phyloP scores from a whole-genome alignment of 2,888 invertebrate genomes.

The Pandemis heparana region DNA sequence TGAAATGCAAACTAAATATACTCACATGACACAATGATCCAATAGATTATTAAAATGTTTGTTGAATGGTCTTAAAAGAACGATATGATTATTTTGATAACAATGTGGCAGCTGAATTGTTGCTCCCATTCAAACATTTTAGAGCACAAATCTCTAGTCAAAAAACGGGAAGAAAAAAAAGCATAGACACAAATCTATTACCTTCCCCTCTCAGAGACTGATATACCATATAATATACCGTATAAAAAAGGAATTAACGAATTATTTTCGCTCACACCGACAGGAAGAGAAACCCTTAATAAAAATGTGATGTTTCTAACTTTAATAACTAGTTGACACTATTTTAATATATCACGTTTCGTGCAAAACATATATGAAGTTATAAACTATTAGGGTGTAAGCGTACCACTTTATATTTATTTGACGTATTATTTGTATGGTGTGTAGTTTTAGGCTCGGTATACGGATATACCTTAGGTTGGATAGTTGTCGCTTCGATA shows the following conservation, averaged over 20 bases:
- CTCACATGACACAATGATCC: background rate
- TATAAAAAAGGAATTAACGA: conserved; percentile 19
- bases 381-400: conserved; percentile 77
- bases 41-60: background rate
- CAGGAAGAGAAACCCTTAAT: conserved; percentile 50
- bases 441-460: conserved; percentile 53
- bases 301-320: conserved; percentile 76
- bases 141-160: conserved; percentile 41
- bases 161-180: conserved; percentile 19
- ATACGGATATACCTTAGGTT: conserved; percentile 46
- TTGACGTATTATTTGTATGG: conserved; percentile 55
- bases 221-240: background rate
- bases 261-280: conserved; percentile 69
- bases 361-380: conserved; percentile 70
- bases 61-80: background rate
- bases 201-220: conserved; percentile 33
- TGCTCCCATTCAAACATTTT: conserved; percentile 4
- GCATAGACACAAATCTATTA: conserved; percentile 28
- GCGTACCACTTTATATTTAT: conserved; percentile 77
- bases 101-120: conserved; percentile 10
- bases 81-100: background rate
- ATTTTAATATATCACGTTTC: conserved; percentile 77
- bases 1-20: background rate
- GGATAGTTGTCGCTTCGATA: conserved; percentile 41
- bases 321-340: conserved; percentile 72